Base-by-base conservation (phyloP, 1,140 invertebrate species). In the Macrostomum lignano region DNA sequence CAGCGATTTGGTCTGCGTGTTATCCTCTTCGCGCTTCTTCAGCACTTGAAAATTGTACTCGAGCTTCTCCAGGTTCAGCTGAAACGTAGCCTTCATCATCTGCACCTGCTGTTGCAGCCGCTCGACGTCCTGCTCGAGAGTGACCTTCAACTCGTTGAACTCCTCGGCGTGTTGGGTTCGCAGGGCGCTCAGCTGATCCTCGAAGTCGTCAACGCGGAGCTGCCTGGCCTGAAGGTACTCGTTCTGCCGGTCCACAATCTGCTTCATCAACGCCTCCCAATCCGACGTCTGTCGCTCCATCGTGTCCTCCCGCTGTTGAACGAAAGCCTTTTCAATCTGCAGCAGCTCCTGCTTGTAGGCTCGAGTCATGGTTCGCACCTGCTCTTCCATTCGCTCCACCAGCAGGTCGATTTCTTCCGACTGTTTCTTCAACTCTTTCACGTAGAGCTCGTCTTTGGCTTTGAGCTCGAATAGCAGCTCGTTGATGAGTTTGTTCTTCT, bases 31-130 rank as follows among this genome's bases (percentile, higher is more conserved):
- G 6, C 74, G 61, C 46, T 70, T 71, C 51, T 74, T 74, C 13
- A 81, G 46, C 7, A 79, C 67, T 54, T 70, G 60, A 46, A 75
- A 78, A 53, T 74, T 81, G 42, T 79, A 79, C 44, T 77, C 72
- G 17, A 81, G 57, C 49, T 79, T 78, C 47, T 79, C 75, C 3
- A 68, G 67, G 45, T 79, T 79, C 38, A 78, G 64, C 38, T 66
- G 47, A 36, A 65, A 67, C 2, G 61, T 44, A 2, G 69, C 65
- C 49, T 75, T 73, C 31, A 74, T 67, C 40, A 67, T 67, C 43
- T 77, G 67, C 17, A 78, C 47, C 47, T 78, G 69, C 36, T 70
- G 66, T 44, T 78, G 69, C 3, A 78, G 49, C 17, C 65, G 65
- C 48, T 74, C 53, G 3, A 59, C 49, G 38, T 59, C 52, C 17